Percentiles rank a stretch among this genome's conserved stretches.
phyloP scores from a whole-genome alignment of 2,888 invertebrate genomes.

The Sinelater perroti region DNA sequence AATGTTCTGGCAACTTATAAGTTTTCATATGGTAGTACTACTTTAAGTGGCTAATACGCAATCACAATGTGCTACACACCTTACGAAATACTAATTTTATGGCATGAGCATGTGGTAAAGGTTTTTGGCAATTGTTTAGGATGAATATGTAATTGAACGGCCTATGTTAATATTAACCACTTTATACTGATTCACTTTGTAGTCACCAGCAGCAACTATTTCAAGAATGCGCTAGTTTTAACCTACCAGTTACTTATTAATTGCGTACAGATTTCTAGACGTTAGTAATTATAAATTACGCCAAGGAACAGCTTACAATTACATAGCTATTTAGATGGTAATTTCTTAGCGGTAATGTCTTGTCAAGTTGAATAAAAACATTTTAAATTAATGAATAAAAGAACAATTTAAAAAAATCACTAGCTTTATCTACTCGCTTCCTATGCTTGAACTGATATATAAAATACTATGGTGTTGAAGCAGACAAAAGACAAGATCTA shows the following conservation, averaged over 20 bases:
- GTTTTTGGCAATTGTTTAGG: constrained; percentile 23
- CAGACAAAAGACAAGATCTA: too few relatives aligned
- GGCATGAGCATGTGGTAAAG: constrained; percentile 24
- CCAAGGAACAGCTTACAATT: constrained; percentile 1
- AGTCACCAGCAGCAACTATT: too few relatives aligned
- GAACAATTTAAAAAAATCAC: too few relatives aligned
- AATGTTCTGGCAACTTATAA: too few relatives aligned
- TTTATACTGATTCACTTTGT: constrained; percentile 14
- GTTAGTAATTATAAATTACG: constrained; percentile 1
- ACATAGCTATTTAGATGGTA: too few relatives aligned
- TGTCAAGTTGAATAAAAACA: background rate
- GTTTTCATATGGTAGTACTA: too few relatives aligned
- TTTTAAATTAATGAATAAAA: too few relatives aligned
- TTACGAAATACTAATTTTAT: constrained; percentile 19
- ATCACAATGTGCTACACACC: background rate
- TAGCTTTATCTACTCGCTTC: too few relatives aligned
- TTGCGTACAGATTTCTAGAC: constrained; percentile 6
- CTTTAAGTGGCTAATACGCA: background rate
- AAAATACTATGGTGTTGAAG: too few relatives aligned
- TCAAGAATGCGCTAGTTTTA: constrained; percentile 23
- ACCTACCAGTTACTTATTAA: constrained; percentile 9
- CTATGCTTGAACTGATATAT: too few relatives aligned
- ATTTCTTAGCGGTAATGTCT: background rate
- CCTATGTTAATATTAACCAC: constrained; percentile 13
- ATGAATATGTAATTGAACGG: constrained; percentile 1